Base-by-base conservation (phyloP, 2,888 invertebrate species). In the Eupithecia pulchellata region DNA sequence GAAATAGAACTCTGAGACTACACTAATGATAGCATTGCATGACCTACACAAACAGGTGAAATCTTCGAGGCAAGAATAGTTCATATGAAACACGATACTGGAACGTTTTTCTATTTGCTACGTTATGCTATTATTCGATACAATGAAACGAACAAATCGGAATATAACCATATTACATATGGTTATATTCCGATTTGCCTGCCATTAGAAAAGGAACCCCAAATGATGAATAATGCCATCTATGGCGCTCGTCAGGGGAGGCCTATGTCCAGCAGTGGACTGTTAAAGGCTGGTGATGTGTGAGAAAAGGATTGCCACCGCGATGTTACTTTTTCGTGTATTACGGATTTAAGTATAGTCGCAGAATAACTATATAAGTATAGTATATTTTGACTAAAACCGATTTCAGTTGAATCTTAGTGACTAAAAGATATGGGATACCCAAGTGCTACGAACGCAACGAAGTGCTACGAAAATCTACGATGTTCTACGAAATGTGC, bases 21-120 rank as follows among this genome's bases (percentile, higher is more conserved):
- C 81, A 83, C 87, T 92, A 92, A 93, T 91, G 92, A 90, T 89
- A 84, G 85, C 83, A 91, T 92, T 85, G 89, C 89, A 90, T 90
- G 90, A 86, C 81, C 85, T 84, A 83, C 81, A 79, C 69, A 77
- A 79, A 64, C 70, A 71, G 66, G 64, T 76, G n/a, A n/a, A n/a
- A 74, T 70, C 69, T 66, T 68, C 63, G 70, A 57, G 55, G 62
- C 61, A 65, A 76, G 69, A 70, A 72, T 70, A 71, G 70, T 70
- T 71, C 73, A 70, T 64, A 67, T 67, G 67, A 65, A 68, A 71
- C 58, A 52, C 70, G 74, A 68, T 71, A 70, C 63, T 61, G 60
- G 68, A 75, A 75, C 66, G 67, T 70, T 27, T 65, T 69, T 72
- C 60, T 67, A 67, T 69, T 72, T 60, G 25, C 34, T 72, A 63